Evolutionary conservation across 2,797 vertebrate genomes (phyloP), one percentile per base, ranked within the genome.

Genomic region (Aythya fuligula): DNA sequence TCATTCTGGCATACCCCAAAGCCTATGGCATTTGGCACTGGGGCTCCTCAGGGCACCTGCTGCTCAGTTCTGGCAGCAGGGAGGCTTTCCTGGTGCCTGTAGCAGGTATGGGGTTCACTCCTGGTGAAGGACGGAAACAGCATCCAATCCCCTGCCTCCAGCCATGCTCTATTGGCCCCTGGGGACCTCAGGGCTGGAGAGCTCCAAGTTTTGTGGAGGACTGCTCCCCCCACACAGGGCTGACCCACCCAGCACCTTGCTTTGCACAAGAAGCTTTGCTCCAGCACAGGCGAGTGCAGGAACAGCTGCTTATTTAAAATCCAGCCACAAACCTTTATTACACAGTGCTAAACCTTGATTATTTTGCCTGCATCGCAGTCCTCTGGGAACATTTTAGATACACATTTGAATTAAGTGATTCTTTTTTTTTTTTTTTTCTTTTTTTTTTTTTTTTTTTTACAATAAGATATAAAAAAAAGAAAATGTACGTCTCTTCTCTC

Each of bases 371-470:
- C 87, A 51, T 89, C 1, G 0, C 71, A 85, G 61, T 97, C 92
- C 62, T 93, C 66, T 85, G 94, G 96, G 95, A 95, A 80, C 78
- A 8, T 92, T 97, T 96, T 84, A 85, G 79, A 77, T 69, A 94
- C 76, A 83, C 54, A 54, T 89, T 90, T 95, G 92, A 95, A 93
- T 97, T 93, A 96, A 96, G 91, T 85, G 83, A 28, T 76, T 38
- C 89, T 95, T 66, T 24, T 51, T 51, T 17, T 51, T 51, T 25
- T 25, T 3, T 25, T 3, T 2, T 4, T 22, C 20, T 12, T 39
- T 51, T 49, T 67, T 18, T 72, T 54, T 60, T 64, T 18, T 72
- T 71, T 72, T 95, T 95, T 96, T 94, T 96, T 92, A 96, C 87
- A 93, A 88, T 92, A 87, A 30, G 18, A 75, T 95, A 97, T 94